phyloP scores from a whole-genome alignment of 2,113 vertebrate genomes.

The Sinocyclocheilus anophthalmus region DNA sequence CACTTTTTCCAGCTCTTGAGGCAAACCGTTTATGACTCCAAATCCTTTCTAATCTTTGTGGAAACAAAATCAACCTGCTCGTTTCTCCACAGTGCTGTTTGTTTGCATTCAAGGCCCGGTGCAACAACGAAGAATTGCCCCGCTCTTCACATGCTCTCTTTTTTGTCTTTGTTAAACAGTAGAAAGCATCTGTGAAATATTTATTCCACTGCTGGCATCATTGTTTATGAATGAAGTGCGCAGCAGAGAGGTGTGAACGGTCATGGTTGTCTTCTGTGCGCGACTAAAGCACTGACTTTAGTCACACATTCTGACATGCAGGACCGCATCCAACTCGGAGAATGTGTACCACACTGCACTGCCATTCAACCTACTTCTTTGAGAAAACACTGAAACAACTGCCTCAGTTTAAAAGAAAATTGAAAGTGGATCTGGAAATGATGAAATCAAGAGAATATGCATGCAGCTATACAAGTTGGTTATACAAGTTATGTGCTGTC shows the following conservation, averaged over 20 bases:
- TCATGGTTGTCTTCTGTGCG: slow-evolving; percentile 27
- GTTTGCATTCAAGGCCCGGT: slow-evolving; percentile 59
- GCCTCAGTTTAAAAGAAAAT: background rate
- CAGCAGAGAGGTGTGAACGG: slow-evolving; percentile 55
- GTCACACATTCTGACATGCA: slow-evolving; percentile 54
- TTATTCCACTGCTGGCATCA: slow-evolving; percentile 38
- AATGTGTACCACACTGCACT: slow-evolving; percentile 45
- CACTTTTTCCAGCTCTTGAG: slow-evolving; percentile 26
- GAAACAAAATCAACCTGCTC: slow-evolving; percentile 67
- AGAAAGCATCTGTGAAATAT: slow-evolving; percentile 57
- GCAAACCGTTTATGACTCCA: slow-evolving; percentile 65
- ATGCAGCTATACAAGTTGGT: background rate
- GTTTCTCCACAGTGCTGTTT: slow-evolving; percentile 67
- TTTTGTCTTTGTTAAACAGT: slow-evolving; percentile 46
- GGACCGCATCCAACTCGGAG: slow-evolving; percentile 48
- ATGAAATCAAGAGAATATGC: background rate
- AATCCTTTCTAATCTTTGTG: slow-evolving; percentile 73
- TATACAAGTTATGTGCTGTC: background rate
- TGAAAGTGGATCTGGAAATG: background rate
- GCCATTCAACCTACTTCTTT: background rate
- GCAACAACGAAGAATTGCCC: slow-evolving; percentile 22
- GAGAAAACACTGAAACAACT: background rate
- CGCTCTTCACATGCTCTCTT: slow-evolving; percentile 35
- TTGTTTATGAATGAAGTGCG: slow-evolving; percentile 64
- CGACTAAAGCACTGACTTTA: slow-evolving; percentile 54